Evolutionary conservation across 1,140 invertebrate genomes (phyloP).

Genomic region (Episyrphus balteatus): DNA sequence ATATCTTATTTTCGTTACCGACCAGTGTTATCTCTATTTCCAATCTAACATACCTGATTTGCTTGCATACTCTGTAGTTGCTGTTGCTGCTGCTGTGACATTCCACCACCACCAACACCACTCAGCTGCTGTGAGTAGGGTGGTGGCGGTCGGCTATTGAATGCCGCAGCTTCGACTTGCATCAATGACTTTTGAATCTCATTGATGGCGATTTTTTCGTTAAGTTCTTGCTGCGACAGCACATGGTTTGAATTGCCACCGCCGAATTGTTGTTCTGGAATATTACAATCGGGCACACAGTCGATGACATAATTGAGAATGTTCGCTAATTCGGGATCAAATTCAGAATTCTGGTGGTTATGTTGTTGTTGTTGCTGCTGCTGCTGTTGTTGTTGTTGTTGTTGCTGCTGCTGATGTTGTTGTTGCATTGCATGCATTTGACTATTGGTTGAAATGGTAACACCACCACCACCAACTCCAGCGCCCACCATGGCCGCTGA

Average conservation of each 20-base stretch:
- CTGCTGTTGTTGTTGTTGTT: slow-evolving; percentile 20
- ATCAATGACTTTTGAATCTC: slow-evolving; percentile 84
- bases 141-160: slow-evolving; percentile 41
- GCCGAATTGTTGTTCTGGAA: background rate
- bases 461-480: too few species aligned
- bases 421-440: background rate
- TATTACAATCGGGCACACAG: slow-evolving; percentile 49
- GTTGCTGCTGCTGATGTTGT: background rate
- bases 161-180: slow-evolving; percentile 60
- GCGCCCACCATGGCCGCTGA: background rate
- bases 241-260: background rate
- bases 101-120: slow-evolving; percentile 3
- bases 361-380: slow-evolving; percentile 26
- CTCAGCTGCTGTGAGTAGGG: slow-evolving; percentile 44
- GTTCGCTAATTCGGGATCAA: slow-evolving; percentile 64
- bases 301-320: slow-evolving; percentile 77
- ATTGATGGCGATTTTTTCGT: slow-evolving; percentile 75
- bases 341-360: slow-evolving; percentile 10
- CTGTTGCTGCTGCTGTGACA: slow-evolving; percentile 36
- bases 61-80: slow-evolving; percentile 6
- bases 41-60: too few species aligned
- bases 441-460: background rate
- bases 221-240: slow-evolving; percentile 37
- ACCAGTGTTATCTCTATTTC: too few species aligned
- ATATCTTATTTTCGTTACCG: too few species aligned